Conservation (phyloP, 2,797 vertebrate genomes). For the Paguma larvata region DNA sequence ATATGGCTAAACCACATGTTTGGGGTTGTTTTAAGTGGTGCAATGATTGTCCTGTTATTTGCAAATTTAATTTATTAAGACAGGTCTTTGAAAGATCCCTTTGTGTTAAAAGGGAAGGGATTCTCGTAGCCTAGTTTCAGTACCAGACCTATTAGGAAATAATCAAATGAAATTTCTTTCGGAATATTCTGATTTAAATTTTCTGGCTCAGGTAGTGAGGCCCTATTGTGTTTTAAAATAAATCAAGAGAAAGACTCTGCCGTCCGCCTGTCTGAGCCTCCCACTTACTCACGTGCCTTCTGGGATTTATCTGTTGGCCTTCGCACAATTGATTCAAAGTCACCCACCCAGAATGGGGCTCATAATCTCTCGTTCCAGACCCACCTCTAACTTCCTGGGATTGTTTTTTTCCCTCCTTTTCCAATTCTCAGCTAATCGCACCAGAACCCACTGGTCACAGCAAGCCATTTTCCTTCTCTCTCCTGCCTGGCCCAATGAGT, state of each 20-base stretch:
- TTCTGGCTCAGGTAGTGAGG: conserved; percentile 38
- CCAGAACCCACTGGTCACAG: background rate
- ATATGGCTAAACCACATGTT: background rate
- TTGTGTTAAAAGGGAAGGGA: background rate
- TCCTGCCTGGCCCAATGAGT: background rate
- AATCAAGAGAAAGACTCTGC: background rate
- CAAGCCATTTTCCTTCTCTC: conserved; percentile 48
- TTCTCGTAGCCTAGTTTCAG: conserved; percentile 35
- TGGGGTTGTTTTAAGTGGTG: background rate
- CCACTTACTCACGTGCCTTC: background rate
- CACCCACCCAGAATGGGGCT: conserved; percentile 53
- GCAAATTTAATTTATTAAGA: conserved; percentile 1
- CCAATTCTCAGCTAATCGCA: conserved; percentile 38
- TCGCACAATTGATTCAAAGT: conserved; percentile 65
- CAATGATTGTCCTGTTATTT: background rate
- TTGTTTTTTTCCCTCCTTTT: background rate
- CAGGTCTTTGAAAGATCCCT: background rate
- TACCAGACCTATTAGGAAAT: conserved; percentile 2
- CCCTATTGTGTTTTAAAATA: conserved; percentile 62
- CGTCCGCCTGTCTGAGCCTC: background rate
- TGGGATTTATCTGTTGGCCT: conserved; percentile 64
- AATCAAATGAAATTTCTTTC: conserved; percentile 26
- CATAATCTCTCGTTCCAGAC: conserved; percentile 77
- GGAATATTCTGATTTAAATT: conserved; percentile 18
- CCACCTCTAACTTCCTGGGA: conserved; percentile 65